phyloP scores from a whole-genome alignment of 2,113 vertebrate species.

The Brevimyrus niger region DNA sequence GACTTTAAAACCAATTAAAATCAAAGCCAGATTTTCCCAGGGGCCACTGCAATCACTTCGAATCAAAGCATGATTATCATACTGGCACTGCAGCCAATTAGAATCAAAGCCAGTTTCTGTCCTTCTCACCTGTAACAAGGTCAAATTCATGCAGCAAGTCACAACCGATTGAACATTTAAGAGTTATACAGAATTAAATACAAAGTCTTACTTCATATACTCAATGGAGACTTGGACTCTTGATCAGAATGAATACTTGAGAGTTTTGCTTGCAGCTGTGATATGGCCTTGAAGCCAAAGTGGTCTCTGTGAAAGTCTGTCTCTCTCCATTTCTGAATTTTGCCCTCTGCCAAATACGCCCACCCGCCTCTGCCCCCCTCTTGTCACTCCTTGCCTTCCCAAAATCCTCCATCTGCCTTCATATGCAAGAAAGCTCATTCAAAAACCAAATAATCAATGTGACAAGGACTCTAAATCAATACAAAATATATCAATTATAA shows the following conservation, averaged over 20 bases:
- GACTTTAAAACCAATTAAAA: neutral
- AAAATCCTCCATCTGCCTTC: conserved; percentile 15
- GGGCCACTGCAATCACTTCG: neutral
- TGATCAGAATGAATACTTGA: neutral
- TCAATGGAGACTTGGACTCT: neutral
- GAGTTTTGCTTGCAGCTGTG: conserved; percentile 11
- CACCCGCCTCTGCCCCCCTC: neutral
- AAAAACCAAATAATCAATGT: conserved; percentile 39
- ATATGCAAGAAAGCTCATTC: conserved; percentile 25
- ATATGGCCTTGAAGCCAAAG: neutral
- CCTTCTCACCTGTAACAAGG: neutral
- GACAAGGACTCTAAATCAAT: conserved; percentile 36
- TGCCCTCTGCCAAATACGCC: neutral
- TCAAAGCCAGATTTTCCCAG: conserved; percentile 15
- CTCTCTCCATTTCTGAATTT: neutral
- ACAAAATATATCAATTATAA: conserved; percentile 30
- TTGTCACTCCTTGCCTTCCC: neutral
- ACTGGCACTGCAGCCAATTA: conserved; percentile 8
- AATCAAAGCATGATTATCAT: conserved; percentile 6
- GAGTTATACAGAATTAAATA: conserved; percentile 7
- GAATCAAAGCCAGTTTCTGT: neutral
- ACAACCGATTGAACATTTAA: conserved; percentile 12
- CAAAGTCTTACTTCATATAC: neutral
- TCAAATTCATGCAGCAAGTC: conserved; percentile 7
- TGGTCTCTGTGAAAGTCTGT: conserved; percentile 10